Conservation (phyloP, 2,113 vertebrate species). For the Lamprotornis superbus region DNA sequence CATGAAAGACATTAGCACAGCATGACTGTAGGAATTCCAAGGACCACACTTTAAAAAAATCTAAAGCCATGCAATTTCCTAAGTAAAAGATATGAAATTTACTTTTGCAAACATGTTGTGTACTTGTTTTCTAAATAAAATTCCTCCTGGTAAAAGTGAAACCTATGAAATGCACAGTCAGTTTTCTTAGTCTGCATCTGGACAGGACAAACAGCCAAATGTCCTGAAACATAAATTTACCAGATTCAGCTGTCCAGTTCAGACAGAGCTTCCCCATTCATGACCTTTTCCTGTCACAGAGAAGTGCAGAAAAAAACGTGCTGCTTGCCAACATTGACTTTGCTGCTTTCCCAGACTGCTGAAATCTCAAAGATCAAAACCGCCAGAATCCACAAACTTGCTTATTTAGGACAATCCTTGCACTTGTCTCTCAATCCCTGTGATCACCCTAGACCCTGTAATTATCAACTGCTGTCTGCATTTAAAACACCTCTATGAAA, state of each 20-base stretch:
- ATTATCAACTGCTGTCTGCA: background rate
- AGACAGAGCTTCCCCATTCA: background rate
- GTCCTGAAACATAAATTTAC: background rate
- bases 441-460: background rate
- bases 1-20: background rate
- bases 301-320: accelerated
- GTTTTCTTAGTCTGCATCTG: background rate
- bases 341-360: background rate
- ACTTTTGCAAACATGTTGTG: background rate
- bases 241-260: background rate
- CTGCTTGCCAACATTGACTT: accelerated
- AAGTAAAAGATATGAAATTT: background rate
- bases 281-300: background rate
- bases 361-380: background rate
- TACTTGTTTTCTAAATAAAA: background rate
- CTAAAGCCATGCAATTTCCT: background rate
- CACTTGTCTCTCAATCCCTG: background rate
- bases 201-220: background rate
- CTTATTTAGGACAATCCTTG: background rate
- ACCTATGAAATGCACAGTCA: background rate
- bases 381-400: background rate
- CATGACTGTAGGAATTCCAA: background rate
- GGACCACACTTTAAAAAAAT: background rate
- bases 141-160: background rate
- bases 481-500: background rate